Conservation (phyloP, 2,888 invertebrate species). For the Temnothorax unifasciatus region DNA sequence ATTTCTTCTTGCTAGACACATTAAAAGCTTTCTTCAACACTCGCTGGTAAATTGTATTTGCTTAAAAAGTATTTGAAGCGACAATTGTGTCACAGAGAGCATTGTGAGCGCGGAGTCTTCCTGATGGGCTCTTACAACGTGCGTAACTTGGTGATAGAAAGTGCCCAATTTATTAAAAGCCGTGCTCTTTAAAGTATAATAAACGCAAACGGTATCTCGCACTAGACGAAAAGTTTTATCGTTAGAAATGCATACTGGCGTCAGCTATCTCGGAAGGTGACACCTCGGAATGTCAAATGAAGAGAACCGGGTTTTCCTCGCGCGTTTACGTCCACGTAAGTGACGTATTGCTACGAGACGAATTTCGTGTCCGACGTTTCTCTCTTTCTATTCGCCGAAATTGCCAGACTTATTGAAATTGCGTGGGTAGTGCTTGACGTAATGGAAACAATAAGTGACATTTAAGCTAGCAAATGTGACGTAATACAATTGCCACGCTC, state of each 20-base stretch:
- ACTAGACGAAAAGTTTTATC: conserved; percentile 3
- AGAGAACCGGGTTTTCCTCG: background rate
- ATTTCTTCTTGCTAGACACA: background rate
- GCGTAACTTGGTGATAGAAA: too few species aligned
- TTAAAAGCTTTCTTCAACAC: background rate
- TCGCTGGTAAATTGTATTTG: background rate
- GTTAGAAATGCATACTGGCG: background rate
- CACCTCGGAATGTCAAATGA: background rate
- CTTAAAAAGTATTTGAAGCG: background rate
- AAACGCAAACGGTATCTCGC: background rate
- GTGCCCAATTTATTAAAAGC: conserved; percentile 6
- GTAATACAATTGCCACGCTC: background rate
- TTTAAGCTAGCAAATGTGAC: background rate
- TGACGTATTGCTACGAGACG: background rate
- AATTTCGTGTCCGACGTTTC: background rate
- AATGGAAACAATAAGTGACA: background rate
- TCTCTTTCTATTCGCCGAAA: background rate
- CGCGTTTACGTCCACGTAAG: background rate
- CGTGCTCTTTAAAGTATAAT: background rate
- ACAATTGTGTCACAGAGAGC: background rate
- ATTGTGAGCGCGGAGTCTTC: background rate
- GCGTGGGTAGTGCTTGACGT: background rate
- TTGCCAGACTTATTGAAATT: background rate
- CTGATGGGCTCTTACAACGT: background rate
- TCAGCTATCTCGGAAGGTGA: background rate